Evolutionary conservation across 2,113 vertebrate genomes (phyloP).

Genomic region (Notothenia coriiceps): DNA sequence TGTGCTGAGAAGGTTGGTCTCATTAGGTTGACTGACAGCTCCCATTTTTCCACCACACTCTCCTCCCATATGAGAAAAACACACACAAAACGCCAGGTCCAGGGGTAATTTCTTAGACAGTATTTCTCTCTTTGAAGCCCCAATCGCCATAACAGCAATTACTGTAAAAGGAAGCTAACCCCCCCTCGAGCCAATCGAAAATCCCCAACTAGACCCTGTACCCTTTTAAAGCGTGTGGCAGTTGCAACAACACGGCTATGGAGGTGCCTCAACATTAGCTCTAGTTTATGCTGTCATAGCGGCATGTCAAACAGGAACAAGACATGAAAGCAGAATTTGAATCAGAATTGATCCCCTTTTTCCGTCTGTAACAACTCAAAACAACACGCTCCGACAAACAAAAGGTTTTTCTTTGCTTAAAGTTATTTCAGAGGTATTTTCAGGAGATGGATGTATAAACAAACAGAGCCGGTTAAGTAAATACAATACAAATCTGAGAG

Average conservation of each 20-base stretch:
- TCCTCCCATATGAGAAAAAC: slow-evolving; percentile 64
- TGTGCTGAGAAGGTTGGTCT: slow-evolving; percentile 74
- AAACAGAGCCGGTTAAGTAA: not conserved
- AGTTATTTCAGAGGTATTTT: not conserved
- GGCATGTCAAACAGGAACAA: slow-evolving; percentile 13
- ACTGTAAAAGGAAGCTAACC: slow-evolving; percentile 68
- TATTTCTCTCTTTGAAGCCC: slow-evolving; percentile 76
- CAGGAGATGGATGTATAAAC: not conserved
- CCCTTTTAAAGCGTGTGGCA: slow-evolving; percentile 31
- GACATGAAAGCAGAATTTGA: slow-evolving; percentile 7
- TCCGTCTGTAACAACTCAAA: not conserved
- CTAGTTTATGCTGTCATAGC: slow-evolving; percentile 25
- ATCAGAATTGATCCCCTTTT: slow-evolving; percentile 5
- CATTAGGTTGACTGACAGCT: slow-evolving; percentile 82
- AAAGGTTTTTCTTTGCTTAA: not conserved
- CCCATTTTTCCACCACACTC: slow-evolving; percentile 73
- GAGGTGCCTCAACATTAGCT: slow-evolving; percentile 34
- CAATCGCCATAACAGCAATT: slow-evolving; percentile 71
- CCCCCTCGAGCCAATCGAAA: slow-evolving; percentile 31
- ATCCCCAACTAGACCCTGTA: slow-evolving; percentile 21
- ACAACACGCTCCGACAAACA: not conserved
- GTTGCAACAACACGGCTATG: slow-evolving; percentile 9
- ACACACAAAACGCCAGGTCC: slow-evolving; percentile 31
- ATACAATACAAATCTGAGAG: not conserved
- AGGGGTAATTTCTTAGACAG: slow-evolving; percentile 71